Percentiles rank a stretch among this genome's conserved stretches.
phyloP scores from a whole-genome alignment of 1,140 invertebrate genomes.

The Platorchestia sp. region DNA sequence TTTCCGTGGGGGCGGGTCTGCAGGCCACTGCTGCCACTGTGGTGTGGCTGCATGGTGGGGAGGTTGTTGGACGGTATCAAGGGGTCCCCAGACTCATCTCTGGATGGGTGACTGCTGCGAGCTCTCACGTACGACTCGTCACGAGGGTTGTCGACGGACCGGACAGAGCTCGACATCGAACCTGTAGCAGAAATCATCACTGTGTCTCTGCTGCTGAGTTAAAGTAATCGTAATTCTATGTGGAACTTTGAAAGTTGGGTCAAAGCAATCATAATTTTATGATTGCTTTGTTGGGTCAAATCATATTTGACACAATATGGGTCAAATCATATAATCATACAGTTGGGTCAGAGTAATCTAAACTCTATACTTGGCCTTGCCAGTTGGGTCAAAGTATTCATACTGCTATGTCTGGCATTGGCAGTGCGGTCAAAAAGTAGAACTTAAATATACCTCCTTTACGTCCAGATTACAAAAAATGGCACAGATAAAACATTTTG shows the following conservation, averaged over 20 bases:
- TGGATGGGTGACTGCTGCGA: background rate
- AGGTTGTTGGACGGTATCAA: background rate
- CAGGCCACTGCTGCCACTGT: background rate
- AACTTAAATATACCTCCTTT: background rate
- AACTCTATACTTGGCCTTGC: too few relatives aligned
- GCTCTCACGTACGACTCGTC: slow-evolving; percentile 38
- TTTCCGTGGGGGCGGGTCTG: background rate
- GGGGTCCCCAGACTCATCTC: background rate
- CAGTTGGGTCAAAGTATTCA: background rate
- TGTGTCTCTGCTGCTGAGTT: background rate
- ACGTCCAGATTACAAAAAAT: background rate
- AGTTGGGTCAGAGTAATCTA: too few relatives aligned
- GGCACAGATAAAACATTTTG: background rate
- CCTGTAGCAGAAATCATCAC: background rate
- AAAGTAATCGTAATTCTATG: background rate
- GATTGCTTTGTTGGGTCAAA: too few relatives aligned
- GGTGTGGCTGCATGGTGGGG: background rate
- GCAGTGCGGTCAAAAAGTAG: background rate
- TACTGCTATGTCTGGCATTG: background rate
- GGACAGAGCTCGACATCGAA: background rate
- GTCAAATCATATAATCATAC: too few relatives aligned
- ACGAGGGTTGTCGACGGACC: background rate
- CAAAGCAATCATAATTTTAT: too few relatives aligned
- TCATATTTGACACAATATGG: too few relatives aligned
- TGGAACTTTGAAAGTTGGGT: background rate